These are phyloP conservation scores for Athalia rosae DNA, from an alignment of 2,888 invertebrate species.

Conservation along the genomic window DNA sequence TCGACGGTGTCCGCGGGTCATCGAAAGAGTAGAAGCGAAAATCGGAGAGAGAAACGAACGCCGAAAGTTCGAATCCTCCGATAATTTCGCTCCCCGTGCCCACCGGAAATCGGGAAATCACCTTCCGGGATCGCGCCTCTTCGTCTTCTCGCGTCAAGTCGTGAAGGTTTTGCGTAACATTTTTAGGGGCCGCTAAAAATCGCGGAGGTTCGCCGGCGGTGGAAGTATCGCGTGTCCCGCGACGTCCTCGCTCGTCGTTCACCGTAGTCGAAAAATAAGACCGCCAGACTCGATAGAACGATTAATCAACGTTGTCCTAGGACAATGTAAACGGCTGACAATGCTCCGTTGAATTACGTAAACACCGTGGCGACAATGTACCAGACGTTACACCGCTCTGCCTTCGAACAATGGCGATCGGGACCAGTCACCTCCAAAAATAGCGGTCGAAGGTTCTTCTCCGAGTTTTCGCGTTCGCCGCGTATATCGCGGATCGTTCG, in stretches of 20 bases:
- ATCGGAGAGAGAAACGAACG: too few species aligned
- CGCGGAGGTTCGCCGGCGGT: too few species aligned
- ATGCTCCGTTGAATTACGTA: conserved; percentile 3
- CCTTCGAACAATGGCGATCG: neutral
- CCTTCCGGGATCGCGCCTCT: too few species aligned
- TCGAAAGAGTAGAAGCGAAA: too few species aligned
- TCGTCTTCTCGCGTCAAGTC: too few species aligned
- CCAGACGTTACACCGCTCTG: too few species aligned
- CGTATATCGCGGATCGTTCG: neutral
- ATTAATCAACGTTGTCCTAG: conserved; percentile 37
- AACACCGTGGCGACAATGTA: neutral
- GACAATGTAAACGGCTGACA: neutral
- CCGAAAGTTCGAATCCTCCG: too few species aligned
- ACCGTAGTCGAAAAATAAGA: neutral
- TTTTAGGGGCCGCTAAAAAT: too few species aligned
- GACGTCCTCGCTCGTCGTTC: neutral
- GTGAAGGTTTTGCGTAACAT: too few species aligned
- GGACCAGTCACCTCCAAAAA: conserved; percentile 10
- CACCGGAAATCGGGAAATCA: too few species aligned
- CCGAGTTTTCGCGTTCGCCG: conserved; percentile 10
- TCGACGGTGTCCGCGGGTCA: too few species aligned
- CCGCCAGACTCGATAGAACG: neutral
- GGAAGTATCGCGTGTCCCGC: neutral
- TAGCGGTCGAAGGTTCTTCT: neutral
- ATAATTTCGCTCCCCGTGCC: too few species aligned